phyloP scores from a whole-genome alignment of 2,888 invertebrate species.

The Linnaemya tessellans region DNA sequence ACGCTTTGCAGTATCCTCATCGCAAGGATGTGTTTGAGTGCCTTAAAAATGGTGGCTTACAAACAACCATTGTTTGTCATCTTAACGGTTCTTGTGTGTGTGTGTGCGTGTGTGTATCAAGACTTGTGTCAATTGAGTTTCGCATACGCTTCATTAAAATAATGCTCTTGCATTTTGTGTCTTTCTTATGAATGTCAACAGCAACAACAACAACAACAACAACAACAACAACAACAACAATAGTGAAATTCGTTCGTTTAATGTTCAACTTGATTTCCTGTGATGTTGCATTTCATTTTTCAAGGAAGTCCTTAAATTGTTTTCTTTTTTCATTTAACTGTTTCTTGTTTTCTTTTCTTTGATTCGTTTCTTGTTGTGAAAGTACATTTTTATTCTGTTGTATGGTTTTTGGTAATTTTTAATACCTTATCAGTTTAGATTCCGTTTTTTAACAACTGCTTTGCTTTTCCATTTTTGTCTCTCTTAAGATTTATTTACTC shows the following conservation, averaged over 20 bases:
- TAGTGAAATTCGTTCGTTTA: slow-evolving; percentile 17
- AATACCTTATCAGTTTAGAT: slow-evolving; percentile 77
- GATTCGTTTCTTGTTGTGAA: background rate
- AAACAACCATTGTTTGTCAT: slow-evolving; percentile 49
- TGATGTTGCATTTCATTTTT: slow-evolving; percentile 41
- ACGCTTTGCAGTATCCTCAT: slow-evolving; percentile 24
- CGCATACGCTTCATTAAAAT: slow-evolving; percentile 82
- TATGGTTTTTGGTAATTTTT: slow-evolving; percentile 77
- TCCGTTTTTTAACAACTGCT: slow-evolving; percentile 58
- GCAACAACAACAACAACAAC: slow-evolving; percentile 25
- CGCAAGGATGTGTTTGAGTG: background rate
- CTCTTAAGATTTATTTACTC: slow-evolving; percentile 66
- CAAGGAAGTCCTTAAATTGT: slow-evolving; percentile 51
- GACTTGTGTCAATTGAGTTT: slow-evolving; percentile 77
- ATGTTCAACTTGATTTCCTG: slow-evolving; percentile 64
- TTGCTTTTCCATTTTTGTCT: slow-evolving; percentile 28
- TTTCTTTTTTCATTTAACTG: slow-evolving; percentile 9
- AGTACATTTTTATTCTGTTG: slow-evolving; percentile 22
- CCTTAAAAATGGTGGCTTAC: background rate
- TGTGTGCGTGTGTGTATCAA: slow-evolving; percentile 54
- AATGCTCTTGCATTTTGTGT: slow-evolving; percentile 75
- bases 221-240: slow-evolving; percentile 27
- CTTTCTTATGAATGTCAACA: slow-evolving; percentile 62
- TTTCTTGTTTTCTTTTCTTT: background rate
- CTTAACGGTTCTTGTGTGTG: slow-evolving; percentile 47